Evolutionary conservation across 2,797 vertebrate genomes (phyloP).

Genomic region (Peromyscus aztecus): DNA sequence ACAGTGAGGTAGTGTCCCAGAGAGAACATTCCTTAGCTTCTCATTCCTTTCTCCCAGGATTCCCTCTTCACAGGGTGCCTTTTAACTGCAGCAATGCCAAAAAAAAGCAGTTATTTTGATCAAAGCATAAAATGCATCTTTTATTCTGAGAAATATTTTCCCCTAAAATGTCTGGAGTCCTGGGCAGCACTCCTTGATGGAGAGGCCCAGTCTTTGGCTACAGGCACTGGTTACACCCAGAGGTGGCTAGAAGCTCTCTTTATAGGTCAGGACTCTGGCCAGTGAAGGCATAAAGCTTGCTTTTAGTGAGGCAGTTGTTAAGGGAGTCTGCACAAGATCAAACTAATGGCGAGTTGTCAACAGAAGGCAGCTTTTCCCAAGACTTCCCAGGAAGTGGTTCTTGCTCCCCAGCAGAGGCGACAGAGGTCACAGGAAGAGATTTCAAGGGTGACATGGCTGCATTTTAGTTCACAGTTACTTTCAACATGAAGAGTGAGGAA

Average conservation of each 20-base stretch:
- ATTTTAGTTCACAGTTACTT: neutral
- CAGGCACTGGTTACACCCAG: neutral
- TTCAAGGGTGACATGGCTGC: neutral
- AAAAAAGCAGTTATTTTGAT: constrained; percentile 14
- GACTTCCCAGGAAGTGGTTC: accelerated
- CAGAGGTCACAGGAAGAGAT: accelerated
- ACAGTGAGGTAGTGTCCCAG: constrained; percentile 68
- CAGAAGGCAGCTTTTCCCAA: neutral
- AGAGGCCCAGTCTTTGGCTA: neutral
- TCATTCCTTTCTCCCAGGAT: neutral
- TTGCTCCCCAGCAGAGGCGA: accelerated
- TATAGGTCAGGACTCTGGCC: neutral
- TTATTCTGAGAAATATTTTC: constrained; percentile 26
- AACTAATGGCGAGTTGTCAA: neutral
- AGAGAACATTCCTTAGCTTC: constrained; percentile 34
- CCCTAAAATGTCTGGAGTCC: neutral
- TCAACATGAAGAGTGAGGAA: constrained; percentile 32
- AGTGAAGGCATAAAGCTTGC: neutral
- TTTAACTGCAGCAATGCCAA: neutral
- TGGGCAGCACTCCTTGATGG: neutral
- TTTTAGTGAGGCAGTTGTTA: constrained; percentile 50
- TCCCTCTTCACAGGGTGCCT: constrained; percentile 38
- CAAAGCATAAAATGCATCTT: constrained; percentile 48
- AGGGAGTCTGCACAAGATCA: neutral
- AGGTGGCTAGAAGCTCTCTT: neutral